A percentile compares a stretch with the other conserved stretches of the same genome.
These are phyloP conservation scores for Mormyrus hasselquistii DNA, from an alignment of 2,797 vertebrate genomes.

Conservation along the genomic window DNA sequence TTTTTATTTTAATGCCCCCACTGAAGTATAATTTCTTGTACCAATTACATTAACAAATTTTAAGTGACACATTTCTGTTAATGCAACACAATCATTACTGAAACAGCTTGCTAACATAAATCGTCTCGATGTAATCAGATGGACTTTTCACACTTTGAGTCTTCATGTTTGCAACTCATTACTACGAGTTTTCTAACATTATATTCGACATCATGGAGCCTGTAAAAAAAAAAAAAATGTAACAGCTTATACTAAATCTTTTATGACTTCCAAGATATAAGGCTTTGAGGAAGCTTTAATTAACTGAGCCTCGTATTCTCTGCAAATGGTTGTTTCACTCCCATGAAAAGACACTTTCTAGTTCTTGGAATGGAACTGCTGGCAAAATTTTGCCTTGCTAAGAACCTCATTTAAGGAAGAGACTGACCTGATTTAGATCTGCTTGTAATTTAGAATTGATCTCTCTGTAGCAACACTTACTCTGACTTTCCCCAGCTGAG, in stretches of 20 bases:
- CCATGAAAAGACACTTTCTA: not conserved
- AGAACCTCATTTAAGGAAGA: not conserved
- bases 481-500: not conserved
- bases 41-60: not conserved
- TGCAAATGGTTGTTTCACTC: not conserved
- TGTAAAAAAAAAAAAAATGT: not conserved
- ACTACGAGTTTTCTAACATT: not conserved
- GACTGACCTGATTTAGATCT: not conserved
- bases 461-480: not conserved
- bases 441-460: not conserved
- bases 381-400: not conserved
- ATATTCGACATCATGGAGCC: not conserved
- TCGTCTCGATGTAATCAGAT: not conserved
- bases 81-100: not conserved
- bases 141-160: not conserved
- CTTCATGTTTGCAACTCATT: not conserved
- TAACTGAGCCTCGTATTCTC: not conserved
- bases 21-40: constrained; percentile 4
- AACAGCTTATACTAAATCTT: not conserved
- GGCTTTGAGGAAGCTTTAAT: not conserved
- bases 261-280: not conserved
- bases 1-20: not conserved
- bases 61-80: not conserved
- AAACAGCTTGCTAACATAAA: not conserved
- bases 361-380: not conserved